A percentile compares a stretch with the other conserved stretches of the same genome.
phyloP scores from a whole-genome alignment of 1,140 invertebrate genomes.

The Ceratoteleas bidentatus region DNA sequence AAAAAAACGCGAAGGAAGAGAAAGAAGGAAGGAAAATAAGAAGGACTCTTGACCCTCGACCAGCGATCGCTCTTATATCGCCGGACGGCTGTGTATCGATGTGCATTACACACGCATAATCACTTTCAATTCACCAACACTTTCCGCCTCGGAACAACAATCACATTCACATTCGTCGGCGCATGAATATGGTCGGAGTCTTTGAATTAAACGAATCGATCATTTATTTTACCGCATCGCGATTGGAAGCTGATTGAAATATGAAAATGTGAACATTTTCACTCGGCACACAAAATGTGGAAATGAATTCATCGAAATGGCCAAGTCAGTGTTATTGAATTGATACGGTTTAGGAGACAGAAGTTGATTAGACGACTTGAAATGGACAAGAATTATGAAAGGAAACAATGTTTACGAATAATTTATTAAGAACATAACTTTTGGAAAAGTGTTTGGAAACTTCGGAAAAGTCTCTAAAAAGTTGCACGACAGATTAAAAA shows the following conservation, averaged over 20 bases:
- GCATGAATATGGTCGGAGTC: constrained; percentile 29
- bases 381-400: too few relatives aligned
- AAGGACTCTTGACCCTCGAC: constrained; percentile 53
- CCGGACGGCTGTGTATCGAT: neutral
- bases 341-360: too few relatives aligned
- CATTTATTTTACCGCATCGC: constrained; percentile 12
- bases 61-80: constrained; percentile 45
- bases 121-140: constrained; percentile 57
- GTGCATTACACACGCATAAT: constrained; percentile 45
- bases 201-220: constrained; percentile 25
- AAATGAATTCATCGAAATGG: too few relatives aligned
- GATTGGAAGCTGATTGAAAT: constrained; percentile 13
- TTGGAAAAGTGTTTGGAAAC: too few relatives aligned
- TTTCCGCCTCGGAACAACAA: constrained; percentile 42
- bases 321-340: too few relatives aligned
- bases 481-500: too few relatives aligned
- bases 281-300: too few relatives aligned
- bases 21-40: constrained; percentile 12
- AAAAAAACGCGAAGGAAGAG: constrained; percentile 14
- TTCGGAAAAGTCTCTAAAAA: too few relatives aligned
- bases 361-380: too few relatives aligned
- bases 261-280: neutral
- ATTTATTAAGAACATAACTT: too few relatives aligned
- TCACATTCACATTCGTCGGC: constrained; percentile 45
- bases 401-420: too few relatives aligned